phyloP scores from a whole-genome alignment of 1,140 invertebrate genomes.

The Rhopalosiphum padi region DNA sequence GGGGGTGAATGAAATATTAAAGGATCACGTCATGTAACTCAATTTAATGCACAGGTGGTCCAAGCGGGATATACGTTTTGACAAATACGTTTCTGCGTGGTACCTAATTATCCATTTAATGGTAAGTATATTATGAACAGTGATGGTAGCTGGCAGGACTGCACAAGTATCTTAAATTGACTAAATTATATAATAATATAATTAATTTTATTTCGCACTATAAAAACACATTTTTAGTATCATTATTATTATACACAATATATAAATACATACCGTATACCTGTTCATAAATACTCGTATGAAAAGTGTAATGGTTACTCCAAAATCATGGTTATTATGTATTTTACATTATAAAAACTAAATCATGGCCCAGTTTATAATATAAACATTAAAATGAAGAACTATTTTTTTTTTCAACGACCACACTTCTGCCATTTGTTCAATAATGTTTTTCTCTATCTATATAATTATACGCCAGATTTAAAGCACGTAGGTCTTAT shows the following conservation, averaged over 20 bases:
- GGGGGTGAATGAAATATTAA: slow-evolving; percentile 42
- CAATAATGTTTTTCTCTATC: background rate
- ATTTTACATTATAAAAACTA: background rate
- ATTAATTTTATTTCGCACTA: background rate
- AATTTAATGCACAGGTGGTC: slow-evolving; percentile 49
- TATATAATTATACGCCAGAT: background rate
- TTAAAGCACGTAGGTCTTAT: background rate
- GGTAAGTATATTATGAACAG: background rate
- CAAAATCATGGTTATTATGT: background rate
- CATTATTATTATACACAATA: background rate
- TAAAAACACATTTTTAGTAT: background rate
- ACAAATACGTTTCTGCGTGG: background rate
- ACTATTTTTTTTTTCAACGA: no score
- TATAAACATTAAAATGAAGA: background rate
- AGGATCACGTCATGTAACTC: slow-evolving; percentile 33
- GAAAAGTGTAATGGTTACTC: background rate
- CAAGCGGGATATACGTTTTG: slow-evolving; percentile 15
- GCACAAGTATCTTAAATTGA: background rate
- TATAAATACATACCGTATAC: background rate
- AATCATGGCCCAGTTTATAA: background rate
- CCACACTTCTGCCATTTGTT: background rate
- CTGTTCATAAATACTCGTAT: background rate
- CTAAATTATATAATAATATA: background rate
- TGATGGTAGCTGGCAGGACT: background rate
- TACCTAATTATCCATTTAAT: background rate